Evolutionary conservation across 2,797 vertebrate genomes (phyloP).

Genomic region (Huso huso): DNA sequence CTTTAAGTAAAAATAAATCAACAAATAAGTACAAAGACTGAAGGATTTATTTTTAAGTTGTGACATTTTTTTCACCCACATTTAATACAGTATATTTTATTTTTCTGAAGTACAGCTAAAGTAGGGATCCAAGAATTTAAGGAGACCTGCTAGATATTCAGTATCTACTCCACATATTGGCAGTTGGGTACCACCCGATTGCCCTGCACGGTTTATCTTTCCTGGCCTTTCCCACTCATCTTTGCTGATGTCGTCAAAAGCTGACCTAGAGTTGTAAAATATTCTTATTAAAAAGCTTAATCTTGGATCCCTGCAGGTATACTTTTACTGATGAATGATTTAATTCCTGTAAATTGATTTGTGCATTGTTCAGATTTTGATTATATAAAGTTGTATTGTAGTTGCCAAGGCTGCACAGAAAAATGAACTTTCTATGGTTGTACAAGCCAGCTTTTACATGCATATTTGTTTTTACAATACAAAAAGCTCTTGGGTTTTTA

Average conservation of each 20-base stretch:
- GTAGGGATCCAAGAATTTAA: constrained; percentile 20
- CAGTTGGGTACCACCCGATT: constrained; percentile 1
- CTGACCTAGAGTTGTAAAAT: constrained; percentile 6
- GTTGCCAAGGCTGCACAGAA: constrained; percentile 69
- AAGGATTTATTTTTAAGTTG: constrained; percentile 58
- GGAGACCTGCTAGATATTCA: background rate
- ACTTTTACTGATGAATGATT: constrained; percentile 6
- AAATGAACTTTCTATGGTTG: constrained; percentile 11
- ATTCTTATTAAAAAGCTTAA: constrained; percentile 10
- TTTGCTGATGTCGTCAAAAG: constrained; percentile 3
- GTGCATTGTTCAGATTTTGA: constrained; percentile 68
- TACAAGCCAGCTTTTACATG: constrained; percentile 11
- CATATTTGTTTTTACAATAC: constrained; percentile 4
- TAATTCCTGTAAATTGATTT: constrained; percentile 52
- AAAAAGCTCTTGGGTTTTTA: background rate
- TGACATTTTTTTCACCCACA: constrained; percentile 16
- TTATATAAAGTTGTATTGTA: constrained; percentile 62
- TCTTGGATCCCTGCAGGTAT: constrained; percentile 17
- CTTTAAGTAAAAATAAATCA: constrained; percentile 51
- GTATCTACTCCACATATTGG: background rate
- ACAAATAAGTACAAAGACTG: constrained; percentile 69
- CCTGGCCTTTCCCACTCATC: constrained; percentile 7
- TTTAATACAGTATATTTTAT: constrained; percentile 13
- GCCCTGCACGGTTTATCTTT: constrained; percentile 8
- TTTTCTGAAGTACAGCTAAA: constrained; percentile 18